phyloP scores from a whole-genome alignment of 1,140 invertebrate genomes.

The Galendromus occidentalis region DNA sequence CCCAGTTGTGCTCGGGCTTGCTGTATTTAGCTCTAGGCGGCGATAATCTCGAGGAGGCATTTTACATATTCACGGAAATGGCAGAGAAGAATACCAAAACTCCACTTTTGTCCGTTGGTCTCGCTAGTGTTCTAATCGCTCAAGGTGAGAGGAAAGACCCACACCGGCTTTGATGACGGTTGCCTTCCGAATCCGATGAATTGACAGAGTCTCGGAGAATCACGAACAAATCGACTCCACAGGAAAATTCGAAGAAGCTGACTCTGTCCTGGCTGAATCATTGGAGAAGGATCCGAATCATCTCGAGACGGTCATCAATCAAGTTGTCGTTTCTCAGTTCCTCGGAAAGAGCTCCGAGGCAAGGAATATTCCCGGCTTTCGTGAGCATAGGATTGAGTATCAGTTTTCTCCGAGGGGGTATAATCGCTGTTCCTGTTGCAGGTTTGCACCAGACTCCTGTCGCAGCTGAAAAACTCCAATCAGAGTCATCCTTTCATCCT shows the following conservation, averaged over 20 bases:
- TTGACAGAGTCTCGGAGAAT: too few species aligned
- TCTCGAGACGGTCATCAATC: slow-evolving; percentile 75
- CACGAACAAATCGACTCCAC: slow-evolving; percentile 24
- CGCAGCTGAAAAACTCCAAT: slow-evolving; percentile 64
- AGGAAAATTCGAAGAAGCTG: slow-evolving; percentile 85
- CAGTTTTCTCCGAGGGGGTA: neutral
- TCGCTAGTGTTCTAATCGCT: slow-evolving; percentile 68
- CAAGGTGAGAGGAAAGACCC: slow-evolving; percentile 21
- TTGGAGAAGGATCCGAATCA: slow-evolving; percentile 82
- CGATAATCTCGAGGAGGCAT: slow-evolving; percentile 91
- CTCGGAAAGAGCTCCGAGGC: slow-evolving; percentile 69
- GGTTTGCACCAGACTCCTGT: slow-evolving; percentile 53
- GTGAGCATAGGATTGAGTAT: too few species aligned
- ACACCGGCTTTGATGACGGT: too few species aligned
- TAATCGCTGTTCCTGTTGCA: slow-evolving; percentile 26
- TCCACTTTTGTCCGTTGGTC: slow-evolving; percentile 63
- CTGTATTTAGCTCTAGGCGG: slow-evolving; percentile 69
- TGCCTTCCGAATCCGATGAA: too few species aligned
- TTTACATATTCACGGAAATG: slow-evolving; percentile 93
- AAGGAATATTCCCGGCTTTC: slow-evolving; percentile 15
- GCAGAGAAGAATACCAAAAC: slow-evolving; percentile 72
- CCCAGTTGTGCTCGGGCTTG: slow-evolving; percentile 86
- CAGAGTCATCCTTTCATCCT: slow-evolving; percentile 55
- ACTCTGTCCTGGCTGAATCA: slow-evolving; percentile 68
- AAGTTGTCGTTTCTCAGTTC: slow-evolving; percentile 69